These are phyloP conservation scores for Cephus spinipes DNA, from an alignment of 2,888 invertebrate species.

Conservation along the genomic window DNA sequence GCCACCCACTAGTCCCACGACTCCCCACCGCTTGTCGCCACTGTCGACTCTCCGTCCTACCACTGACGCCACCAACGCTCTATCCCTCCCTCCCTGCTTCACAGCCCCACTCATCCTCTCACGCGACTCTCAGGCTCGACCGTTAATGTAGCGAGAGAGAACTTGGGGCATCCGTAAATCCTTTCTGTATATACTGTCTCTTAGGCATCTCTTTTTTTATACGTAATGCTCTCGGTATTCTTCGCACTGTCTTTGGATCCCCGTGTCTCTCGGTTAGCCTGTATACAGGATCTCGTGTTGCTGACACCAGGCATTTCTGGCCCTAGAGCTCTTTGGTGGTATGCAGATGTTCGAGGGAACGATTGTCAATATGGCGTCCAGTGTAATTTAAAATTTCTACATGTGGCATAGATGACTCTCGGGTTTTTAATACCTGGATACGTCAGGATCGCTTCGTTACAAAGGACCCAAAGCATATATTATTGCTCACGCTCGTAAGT, in stretches of 20 bases:
- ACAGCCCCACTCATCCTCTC: not conserved
- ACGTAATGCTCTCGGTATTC: not conserved
- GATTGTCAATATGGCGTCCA: not conserved
- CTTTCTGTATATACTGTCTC: not conserved
- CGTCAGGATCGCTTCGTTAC: not conserved
- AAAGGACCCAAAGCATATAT: not conserved
- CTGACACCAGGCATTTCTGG: not conserved
- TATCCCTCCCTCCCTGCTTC: constrained; percentile 6
- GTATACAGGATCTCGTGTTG: not conserved
- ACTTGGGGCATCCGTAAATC: not conserved
- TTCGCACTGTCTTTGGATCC: not conserved
- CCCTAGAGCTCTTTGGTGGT: not conserved
- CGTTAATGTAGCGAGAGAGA: constrained; percentile 5
- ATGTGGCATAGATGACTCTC: not conserved
- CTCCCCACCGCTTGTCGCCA: constrained; percentile 11
- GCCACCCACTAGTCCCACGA: constrained; percentile 35
- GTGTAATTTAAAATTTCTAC: not conserved
- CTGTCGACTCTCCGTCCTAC: constrained; percentile 1
- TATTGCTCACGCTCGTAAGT: not conserved
- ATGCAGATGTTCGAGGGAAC: not conserved
- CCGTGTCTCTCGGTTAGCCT: not conserved
- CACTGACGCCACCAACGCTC: not conserved
- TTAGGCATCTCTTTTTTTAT: not conserved
- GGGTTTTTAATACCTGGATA: not conserved
- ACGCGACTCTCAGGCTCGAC: not conserved